These are phyloP conservation scores for Cataglyphis altisquamis DNA, from an alignment of 2,888 invertebrate species.

Conservation along the genomic window DNA sequence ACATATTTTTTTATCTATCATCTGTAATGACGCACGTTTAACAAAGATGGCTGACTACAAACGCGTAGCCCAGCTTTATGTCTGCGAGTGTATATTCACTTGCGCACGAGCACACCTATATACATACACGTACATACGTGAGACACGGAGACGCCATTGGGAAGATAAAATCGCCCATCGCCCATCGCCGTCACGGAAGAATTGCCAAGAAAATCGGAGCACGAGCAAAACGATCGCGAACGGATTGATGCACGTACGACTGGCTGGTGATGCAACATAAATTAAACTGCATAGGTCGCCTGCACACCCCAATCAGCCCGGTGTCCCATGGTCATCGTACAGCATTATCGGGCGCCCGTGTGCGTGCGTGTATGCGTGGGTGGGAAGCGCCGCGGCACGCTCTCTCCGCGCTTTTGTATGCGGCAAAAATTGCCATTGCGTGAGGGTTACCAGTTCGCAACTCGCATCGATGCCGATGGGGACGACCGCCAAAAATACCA, in stretches of 20 bases:
- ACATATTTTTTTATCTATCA: background rate
- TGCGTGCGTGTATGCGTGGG: slow-evolving; percentile 69
- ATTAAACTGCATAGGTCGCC: slow-evolving; percentile 82
- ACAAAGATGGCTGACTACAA: slow-evolving; percentile 75
- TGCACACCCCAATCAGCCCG: slow-evolving; percentile 82
- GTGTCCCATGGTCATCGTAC: slow-evolving; percentile 82
- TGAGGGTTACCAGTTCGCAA: slow-evolving; percentile 73
- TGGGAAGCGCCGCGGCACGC: slow-evolving; percentile 69
- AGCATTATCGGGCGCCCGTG: slow-evolving; percentile 77
- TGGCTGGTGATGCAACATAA: slow-evolving; percentile 83
- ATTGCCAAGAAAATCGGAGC: slow-evolving; percentile 1
- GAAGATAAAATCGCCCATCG: slow-evolving; percentile 39
- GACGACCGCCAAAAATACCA: slow-evolving; percentile 75
- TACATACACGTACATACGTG: slow-evolving; percentile 32
- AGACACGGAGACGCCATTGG: slow-evolving; percentile 4
- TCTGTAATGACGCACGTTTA: slow-evolving; percentile 55
- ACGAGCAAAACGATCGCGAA: slow-evolving; percentile 36
- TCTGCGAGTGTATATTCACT: slow-evolving; percentile 33
- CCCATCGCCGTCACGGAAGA: slow-evolving; percentile 5
- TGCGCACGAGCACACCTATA: slow-evolving; percentile 14
- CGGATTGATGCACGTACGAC: slow-evolving; percentile 78
- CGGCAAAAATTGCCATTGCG: slow-evolving; percentile 79
- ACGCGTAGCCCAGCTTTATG: slow-evolving; percentile 55
- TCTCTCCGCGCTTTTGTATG: slow-evolving; percentile 58
- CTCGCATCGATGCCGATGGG: slow-evolving; percentile 63